Evolutionary conservation across 2,113 vertebrate species (phyloP), one percentile per base, ranked within the genome.

Genomic region (Cyphomyrus discorhynchus): DNA sequence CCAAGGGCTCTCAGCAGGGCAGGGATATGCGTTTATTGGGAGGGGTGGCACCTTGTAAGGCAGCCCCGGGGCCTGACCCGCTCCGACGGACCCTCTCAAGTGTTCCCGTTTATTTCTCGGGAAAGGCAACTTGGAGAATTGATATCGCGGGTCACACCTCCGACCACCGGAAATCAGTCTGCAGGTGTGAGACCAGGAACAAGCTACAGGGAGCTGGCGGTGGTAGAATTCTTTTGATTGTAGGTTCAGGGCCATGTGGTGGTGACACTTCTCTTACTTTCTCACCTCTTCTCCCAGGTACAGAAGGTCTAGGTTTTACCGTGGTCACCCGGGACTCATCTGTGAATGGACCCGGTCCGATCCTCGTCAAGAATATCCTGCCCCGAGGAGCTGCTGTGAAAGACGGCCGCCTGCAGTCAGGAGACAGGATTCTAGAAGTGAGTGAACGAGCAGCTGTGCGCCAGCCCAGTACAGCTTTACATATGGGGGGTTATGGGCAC

Each of bases 321-420:
- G 98, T 99, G 3, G 98, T 99, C 90, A 99, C 98, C 90, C 97
- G 98, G 95, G 98, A 99, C 89, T 98, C 98, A 80, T 97, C 98
- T 45, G 94, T 98, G 5, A 98, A 98, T 0, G 97, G 97, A 15
- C 97, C 97, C 0, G 97, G 98, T 47, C 98, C 98, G 0, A 99
- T 99, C 93, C 97, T 99, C 39, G 98, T 99, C 88, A 99, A 99
- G 94, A 99, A 99, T 92, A 99, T 99, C 94, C 95, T 99, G 31
- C 96, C 97, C 17, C 97, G 97, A 70, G 98, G 98, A 92, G 98
- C 98, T 82, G 98, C 98, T 62, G 93, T 99, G 90, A 98, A 98
- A 95, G 98, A 99, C 91, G 98, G 98, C 74, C 97, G 97, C 70
- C 96, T 99, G 90, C 97, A 98, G 92, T 98, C 98, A 62, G 98